Evolutionary conservation across 2,888 invertebrate species (phyloP), one percentile per base, ranked within the genome.

Genomic region (Mythimna albipuncta): DNA sequence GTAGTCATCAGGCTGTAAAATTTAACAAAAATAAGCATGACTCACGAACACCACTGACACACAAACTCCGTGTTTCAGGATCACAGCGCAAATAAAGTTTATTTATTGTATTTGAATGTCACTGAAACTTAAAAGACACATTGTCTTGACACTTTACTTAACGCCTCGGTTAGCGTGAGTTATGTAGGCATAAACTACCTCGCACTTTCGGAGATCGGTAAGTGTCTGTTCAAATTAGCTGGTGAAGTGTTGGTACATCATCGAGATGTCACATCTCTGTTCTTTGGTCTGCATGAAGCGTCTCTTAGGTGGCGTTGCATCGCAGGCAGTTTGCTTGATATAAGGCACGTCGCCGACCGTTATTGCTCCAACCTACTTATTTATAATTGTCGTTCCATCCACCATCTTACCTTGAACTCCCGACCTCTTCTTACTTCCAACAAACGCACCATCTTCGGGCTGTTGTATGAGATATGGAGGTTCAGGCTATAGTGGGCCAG

Each of bases 291-390:
- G 71, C 85, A 85, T 76, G 82, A 81, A 89, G 88, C 90, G 92
- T 93, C 92, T 94, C 93, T 90, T 94, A 95, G 94, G 95, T 95
- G 93, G 94, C 92, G 89, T 90, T 90, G 94, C 94, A 94, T 94
- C 91, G 94, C 91, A 92, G 94, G 94, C 95, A 93, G 95, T 96
- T 95, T 95, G 93, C 93, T 93, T 96, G 95, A 96, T 93, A 94
- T 94, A 96, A 93, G 93, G 95, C 93, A 94, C 93, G 94, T 94
- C 95, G 94, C 91, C 90, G 92, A 84, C 92, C 93, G 94, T 94
- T 95, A 95, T 95, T 93, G 94, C 94, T 92, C 84, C 95, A 95
- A 94, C 95, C 95, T 94, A 95, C 95, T 95, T 95, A 93, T 91
- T 95, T 95, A 95, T 95, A 95, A 95, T 95, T 95, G 95, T 95